These are phyloP conservation scores for Zelostemma sp. DNA, from an alignment of 1,140 invertebrate species.

Conservation along the genomic window DNA sequence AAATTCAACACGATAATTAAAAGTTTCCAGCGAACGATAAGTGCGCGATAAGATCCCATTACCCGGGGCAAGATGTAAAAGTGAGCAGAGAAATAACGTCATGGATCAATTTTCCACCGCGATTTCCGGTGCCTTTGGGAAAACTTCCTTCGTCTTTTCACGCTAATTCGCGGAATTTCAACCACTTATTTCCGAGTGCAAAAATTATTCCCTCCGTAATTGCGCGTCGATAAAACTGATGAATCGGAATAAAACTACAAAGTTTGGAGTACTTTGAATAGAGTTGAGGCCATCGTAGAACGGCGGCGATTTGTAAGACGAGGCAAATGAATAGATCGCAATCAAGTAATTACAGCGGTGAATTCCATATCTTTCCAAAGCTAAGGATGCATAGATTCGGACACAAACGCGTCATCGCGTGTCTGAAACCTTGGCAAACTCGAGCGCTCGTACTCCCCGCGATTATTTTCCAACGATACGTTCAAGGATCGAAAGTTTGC, in stretches of 20 bases:
- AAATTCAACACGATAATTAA: not conserved
- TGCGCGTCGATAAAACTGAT: too few relatives aligned
- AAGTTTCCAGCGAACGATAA: not conserved
- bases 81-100: not conserved
- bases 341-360: not conserved
- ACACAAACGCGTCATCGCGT: not conserved
- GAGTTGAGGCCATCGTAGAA: not conserved
- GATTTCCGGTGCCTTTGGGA: too few relatives aligned
- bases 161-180: too few relatives aligned
- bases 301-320: not conserved
- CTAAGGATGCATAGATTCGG: not conserved
- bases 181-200: too few relatives aligned
- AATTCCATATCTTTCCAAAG: not conserved
- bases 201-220: too few relatives aligned
- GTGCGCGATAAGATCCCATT: not conserved
- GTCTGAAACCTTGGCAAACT: not conserved
- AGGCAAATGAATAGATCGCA: not conserved
- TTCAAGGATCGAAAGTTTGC: not conserved
- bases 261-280: too few relatives aligned
- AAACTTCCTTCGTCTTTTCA: too few relatives aligned
- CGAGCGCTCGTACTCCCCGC: not conserved
- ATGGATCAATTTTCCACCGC: not conserved
- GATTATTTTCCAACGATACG: not conserved
- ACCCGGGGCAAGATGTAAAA: not conserved
- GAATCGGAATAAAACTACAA: too few relatives aligned